phyloP scores from a whole-genome alignment of 2,888 invertebrate genomes.

The Trichacis sp. region DNA sequence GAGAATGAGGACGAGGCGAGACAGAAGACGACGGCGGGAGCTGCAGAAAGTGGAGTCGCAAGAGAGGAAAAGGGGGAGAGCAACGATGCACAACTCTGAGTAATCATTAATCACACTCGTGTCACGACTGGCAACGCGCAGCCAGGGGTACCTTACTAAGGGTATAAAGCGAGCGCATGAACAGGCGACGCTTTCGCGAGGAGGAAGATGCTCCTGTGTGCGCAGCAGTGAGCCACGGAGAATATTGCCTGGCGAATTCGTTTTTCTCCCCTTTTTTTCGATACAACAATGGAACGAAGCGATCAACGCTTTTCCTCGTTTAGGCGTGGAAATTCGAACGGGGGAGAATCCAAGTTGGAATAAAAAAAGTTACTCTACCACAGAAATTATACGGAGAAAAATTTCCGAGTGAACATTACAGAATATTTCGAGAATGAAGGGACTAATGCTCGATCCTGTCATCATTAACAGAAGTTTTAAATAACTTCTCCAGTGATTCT shows the following conservation, averaged over 20 bases:
- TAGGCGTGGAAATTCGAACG: too few relatives aligned
- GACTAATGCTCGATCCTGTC: too few relatives aligned
- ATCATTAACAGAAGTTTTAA: too few relatives aligned
- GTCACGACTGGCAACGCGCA: constrained; percentile 67
- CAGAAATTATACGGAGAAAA: too few relatives aligned
- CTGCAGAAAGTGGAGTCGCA: constrained; percentile 39
- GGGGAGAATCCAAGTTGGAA: not conserved
- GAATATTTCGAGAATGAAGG: too few relatives aligned
- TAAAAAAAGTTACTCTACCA: not conserved
- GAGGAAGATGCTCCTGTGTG: constrained; percentile 45
- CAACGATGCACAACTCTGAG: constrained; percentile 61
- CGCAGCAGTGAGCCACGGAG: constrained; percentile 39
- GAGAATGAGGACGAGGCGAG: constrained; percentile 28
- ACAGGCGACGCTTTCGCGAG: constrained; percentile 41
- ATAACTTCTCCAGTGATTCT: too few relatives aligned
- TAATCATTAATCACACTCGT: constrained; percentile 68
- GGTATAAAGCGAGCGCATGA: constrained; percentile 53
- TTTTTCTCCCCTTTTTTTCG: constrained; percentile 45
- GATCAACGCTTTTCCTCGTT: constrained; percentile 40
- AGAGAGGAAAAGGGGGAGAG: constrained; percentile 24
- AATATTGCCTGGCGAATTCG: constrained; percentile 43
- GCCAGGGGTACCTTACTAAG: constrained; percentile 66
- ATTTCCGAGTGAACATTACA: too few relatives aligned
- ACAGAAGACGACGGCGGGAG: constrained; percentile 38
- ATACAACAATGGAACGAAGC: constrained; percentile 52